Percentiles rank a stretch among this genome's conserved stretches.
Conservation (phyloP, 2,888 invertebrate genomes). For the Nymphalis polychloros region DNA sequence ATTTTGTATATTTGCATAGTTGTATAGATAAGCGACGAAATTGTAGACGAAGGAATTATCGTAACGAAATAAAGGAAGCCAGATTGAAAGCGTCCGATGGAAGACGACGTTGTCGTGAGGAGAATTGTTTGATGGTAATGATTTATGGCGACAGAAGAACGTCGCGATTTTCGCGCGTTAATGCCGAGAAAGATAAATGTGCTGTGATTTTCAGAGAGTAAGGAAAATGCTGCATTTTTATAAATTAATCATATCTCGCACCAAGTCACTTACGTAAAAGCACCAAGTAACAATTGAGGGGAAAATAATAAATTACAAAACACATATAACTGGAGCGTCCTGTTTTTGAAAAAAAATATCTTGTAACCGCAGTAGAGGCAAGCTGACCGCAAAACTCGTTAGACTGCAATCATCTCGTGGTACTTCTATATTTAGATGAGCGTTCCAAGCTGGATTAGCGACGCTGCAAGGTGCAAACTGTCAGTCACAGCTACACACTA, state of each 20-base stretch:
- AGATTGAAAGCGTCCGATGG: slow-evolving; percentile 79
- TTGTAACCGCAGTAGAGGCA: slow-evolving; percentile 60
- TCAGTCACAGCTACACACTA: slow-evolving; percentile 55
- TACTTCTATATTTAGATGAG: slow-evolving; percentile 70
- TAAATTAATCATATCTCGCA: slow-evolving; percentile 35
- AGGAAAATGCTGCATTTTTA: slow-evolving; percentile 55
- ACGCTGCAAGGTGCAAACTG: slow-evolving; percentile 63
- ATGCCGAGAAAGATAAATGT: slow-evolving; percentile 75
- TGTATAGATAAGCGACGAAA: slow-evolving; percentile 70
- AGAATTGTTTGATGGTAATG: slow-evolving; percentile 76
- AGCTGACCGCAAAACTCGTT: slow-evolving; percentile 61
- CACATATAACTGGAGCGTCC: slow-evolving; percentile 58
- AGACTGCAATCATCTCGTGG: slow-evolving; percentile 64
- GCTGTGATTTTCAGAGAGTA: slow-evolving; percentile 58
- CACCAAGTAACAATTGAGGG: not conserved
- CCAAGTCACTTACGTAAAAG: too few species aligned
- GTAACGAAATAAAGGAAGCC: slow-evolving; percentile 78
- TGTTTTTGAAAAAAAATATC: slow-evolving; percentile 68
- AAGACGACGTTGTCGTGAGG: slow-evolving; percentile 63
- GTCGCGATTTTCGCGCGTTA: slow-evolving; percentile 73
- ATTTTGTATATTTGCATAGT: too few species aligned
- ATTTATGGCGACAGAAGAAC: slow-evolving; percentile 76
- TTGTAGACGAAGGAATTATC: slow-evolving; percentile 78
- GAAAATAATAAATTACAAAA: slow-evolving; percentile 22
- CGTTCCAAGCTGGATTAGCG: slow-evolving; percentile 59